Percentiles rank a stretch among this genome's conserved stretches.
phyloP scores from a whole-genome alignment of 2,888 invertebrate genomes.

The Drosophila antonietae region DNA sequence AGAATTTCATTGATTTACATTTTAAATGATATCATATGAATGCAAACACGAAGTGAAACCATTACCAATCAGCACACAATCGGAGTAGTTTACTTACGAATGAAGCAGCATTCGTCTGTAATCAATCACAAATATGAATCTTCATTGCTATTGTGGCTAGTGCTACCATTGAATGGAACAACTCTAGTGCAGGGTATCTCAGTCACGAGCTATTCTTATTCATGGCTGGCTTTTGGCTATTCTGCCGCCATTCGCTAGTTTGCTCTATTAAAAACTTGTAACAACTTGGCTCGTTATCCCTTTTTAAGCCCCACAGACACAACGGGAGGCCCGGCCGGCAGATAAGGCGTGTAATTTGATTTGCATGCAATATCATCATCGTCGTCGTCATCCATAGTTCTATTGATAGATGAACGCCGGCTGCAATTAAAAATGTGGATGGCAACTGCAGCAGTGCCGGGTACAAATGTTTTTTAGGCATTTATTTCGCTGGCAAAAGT shows the following conservation, averaged over 20 bases:
- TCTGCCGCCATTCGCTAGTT: conserved; percentile 51
- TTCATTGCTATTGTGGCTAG: too few relatives aligned
- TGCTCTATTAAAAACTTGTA: conserved; percentile 84
- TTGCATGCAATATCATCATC: conserved; percentile 52
- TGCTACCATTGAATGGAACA: neutral
- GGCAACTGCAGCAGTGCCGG: conserved; percentile 19
- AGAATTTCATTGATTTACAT: too few relatives aligned
- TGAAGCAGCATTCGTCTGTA: too few relatives aligned
- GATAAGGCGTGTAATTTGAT: conserved; percentile 68
- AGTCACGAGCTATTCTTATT: neutral
- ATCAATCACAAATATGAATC: too few relatives aligned
- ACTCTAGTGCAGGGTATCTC: conserved; percentile 3
- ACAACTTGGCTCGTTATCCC: conserved; percentile 75
- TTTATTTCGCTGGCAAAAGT: conserved; percentile 56
- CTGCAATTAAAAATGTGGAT: conserved; percentile 61
- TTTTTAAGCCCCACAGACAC: conserved; percentile 36
- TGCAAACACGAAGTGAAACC: too few relatives aligned
- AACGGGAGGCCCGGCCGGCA: conserved; percentile 24
- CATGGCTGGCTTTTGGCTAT: conserved; percentile 28
- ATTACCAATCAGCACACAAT: too few relatives aligned
- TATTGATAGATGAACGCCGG: conserved; percentile 61
- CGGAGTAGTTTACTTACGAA: too few relatives aligned
- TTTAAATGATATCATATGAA: too few relatives aligned
- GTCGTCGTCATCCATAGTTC: conserved; percentile 41
- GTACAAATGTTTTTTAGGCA: conserved; percentile 55